These are phyloP conservation scores for Epinotia bilunana DNA, from an alignment of 2,888 invertebrate species.

Conservation along the genomic window DNA sequence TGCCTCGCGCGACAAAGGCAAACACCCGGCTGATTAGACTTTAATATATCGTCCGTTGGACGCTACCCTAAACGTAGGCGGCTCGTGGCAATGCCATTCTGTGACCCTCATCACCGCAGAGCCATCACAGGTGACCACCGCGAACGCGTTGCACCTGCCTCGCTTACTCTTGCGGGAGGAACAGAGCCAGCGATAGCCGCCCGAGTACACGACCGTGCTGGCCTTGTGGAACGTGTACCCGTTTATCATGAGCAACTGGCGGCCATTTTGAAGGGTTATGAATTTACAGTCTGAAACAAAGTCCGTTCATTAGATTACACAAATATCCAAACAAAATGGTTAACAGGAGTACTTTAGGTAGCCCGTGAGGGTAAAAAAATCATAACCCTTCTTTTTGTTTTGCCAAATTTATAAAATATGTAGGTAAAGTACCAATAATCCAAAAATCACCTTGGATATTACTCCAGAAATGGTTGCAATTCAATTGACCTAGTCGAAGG, in stretches of 20 bases:
- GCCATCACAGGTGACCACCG: constrained; percentile 34
- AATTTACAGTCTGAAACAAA: constrained; percentile 31
- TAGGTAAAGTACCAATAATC: no score
- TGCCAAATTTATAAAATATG: background rate
- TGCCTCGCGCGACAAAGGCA: no score
- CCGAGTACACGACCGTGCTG: constrained; percentile 24
- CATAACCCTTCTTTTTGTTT: background rate
- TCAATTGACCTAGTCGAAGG: no score
- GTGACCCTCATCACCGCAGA: constrained; percentile 17
- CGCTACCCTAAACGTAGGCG: constrained; percentile 1
- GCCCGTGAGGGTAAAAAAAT: background rate
- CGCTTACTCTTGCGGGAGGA: constrained; percentile 35
- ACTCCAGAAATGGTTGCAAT: no score
- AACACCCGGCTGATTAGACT: background rate
- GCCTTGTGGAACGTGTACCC: constrained; percentile 38
- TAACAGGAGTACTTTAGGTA: background rate
- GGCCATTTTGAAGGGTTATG: constrained; percentile 30
- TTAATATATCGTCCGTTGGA: constrained; percentile 17
- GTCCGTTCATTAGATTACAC: background rate
- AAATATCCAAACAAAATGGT: background rate
- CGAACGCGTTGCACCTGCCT: constrained; percentile 37
- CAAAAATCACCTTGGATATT: no score
- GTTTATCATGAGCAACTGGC: constrained; percentile 29
- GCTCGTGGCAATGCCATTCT: constrained; percentile 20
- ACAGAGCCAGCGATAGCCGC: constrained; percentile 37